Conservation (phyloP, 2,888 invertebrate species). For the Zygogramma bicolorata region DNA sequence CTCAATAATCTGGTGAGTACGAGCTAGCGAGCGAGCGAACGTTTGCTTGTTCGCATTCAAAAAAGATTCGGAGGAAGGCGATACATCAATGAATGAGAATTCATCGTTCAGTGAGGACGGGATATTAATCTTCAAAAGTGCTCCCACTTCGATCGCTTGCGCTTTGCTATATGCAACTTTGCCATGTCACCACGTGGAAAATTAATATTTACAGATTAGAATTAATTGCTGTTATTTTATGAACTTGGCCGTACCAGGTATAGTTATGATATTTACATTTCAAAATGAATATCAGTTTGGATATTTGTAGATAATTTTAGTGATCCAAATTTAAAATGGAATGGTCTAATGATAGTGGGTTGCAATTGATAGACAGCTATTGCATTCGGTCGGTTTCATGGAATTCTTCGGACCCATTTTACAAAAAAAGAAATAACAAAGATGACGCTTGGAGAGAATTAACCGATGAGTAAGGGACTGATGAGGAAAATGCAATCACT, state of each 20-base stretch:
- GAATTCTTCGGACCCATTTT: background rate
- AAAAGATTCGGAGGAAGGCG: too few relatives aligned
- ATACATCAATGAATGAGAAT: too few relatives aligned
- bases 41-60: background rate
- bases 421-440: background rate
- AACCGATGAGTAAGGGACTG: background rate
- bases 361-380: background rate
- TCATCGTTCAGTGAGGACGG: background rate
- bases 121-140: too few relatives aligned
- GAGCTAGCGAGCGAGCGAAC: too few relatives aligned
- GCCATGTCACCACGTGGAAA: too few relatives aligned
- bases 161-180: too few relatives aligned
- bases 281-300: background rate
- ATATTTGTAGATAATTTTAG: conserved; percentile 1
- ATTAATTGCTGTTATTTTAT: too few relatives aligned
- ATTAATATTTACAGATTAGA: too few relatives aligned
- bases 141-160: too few relatives aligned
- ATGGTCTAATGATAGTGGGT: conserved; percentile 3
- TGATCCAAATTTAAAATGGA: conserved; percentile 3
- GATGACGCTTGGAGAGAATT: background rate
- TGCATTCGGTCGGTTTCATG: background rate
- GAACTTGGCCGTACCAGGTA: background rate
- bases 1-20: too few relatives aligned
- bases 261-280: background rate
- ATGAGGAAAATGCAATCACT: background rate